Base-by-base conservation (phyloP, 2,888 invertebrate genomes). In the Exocentrus adspersus region DNA sequence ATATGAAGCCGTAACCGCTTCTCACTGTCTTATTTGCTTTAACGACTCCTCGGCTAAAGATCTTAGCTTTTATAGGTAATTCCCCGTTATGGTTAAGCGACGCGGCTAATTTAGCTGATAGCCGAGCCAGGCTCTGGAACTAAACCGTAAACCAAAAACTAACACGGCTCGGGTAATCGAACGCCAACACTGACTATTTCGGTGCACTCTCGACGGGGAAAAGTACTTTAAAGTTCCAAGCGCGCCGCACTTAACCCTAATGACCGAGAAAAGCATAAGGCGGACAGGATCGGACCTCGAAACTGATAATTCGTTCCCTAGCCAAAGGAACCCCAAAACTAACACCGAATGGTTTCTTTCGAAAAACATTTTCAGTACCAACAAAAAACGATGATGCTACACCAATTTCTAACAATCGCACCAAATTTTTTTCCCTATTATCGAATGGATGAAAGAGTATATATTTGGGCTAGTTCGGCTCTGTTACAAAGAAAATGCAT, bases 171-270 rank as follows among this genome's bases (percentile, higher is more conserved):
- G 43, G 42, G 51, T 51, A 60, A 60, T 21, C 52, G 43, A 19
- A 37, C 41, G 12, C 14, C 30, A 12, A 24, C 16, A 24, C 28
- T 30, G 41, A 37, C 51, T 42, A 60, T 51, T n/a, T 51, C 42
- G 20, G 41, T 41, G 46, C 32, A 48, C 41, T 46, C 43, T 42
- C 43, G 24, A 19, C 41, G 41, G 9, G n/a, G 60, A 51, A 60
- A 60, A 60, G 60, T 60, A 60, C 51, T 60, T 60, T 60, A 51
- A 60, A 60, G 48, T 60, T 60, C 51, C 52, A 52, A 16, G 5
- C 60, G 60, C 51, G 37, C 51, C 28, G 28, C 37, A 42, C 60
- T 60, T 60, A 60, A 60, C 60, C 50, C 60, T 60, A 60, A 60
- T 60, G 60, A 51, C 51, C 51, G 37, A 51, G 60, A 50, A 42